Evolutionary conservation across 1,140 invertebrate genomes (phyloP).

Genomic region (Hyposmocoma kahamanoa): DNA sequence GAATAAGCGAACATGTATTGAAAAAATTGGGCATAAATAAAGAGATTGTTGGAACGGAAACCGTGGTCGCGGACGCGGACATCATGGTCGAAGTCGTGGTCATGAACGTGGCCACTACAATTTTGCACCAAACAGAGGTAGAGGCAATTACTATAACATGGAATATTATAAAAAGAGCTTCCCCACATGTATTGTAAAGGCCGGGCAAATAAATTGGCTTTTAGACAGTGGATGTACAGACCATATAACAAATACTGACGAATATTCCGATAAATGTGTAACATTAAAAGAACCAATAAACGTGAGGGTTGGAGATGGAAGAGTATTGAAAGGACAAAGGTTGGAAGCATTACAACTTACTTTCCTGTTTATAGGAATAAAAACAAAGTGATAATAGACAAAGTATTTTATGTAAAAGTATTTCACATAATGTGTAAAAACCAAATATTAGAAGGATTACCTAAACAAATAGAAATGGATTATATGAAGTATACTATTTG

Average conservation of each 20-base stretch:
- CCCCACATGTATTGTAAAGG: conserved; percentile 7
- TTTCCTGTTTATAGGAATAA: conserved; percentile 21
- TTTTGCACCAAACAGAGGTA: conserved; percentile 18
- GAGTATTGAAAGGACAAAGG: conserved; percentile 36
- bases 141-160: conserved; percentile 3
- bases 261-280: conserved; percentile 34
- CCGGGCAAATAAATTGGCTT: conserved; percentile 37
- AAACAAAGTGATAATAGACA: conserved; percentile 18
- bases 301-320: conserved; percentile 27
- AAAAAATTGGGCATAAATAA: conserved; percentile 32
- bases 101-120: conserved; percentile 19
- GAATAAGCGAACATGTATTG: conserved; percentile 34
- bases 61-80: conserved; percentile 17
- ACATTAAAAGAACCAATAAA: conserved; percentile 34
- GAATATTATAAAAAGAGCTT: conserved; percentile 9
- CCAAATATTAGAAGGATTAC: conserved; percentile 32
- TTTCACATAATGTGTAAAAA: conserved; percentile 35
- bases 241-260: conserved; percentile 46
- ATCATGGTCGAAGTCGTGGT: background rate
- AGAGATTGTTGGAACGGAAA: conserved; percentile 32
- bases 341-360: conserved; percentile 28
- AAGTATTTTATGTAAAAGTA: conserved; percentile 36
- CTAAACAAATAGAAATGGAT: conserved; percentile 32
- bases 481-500: conserved; percentile 31
- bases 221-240: conserved; percentile 49